phyloP scores from a whole-genome alignment of 1,140 invertebrate species.

The Drosophila simulans region DNA sequence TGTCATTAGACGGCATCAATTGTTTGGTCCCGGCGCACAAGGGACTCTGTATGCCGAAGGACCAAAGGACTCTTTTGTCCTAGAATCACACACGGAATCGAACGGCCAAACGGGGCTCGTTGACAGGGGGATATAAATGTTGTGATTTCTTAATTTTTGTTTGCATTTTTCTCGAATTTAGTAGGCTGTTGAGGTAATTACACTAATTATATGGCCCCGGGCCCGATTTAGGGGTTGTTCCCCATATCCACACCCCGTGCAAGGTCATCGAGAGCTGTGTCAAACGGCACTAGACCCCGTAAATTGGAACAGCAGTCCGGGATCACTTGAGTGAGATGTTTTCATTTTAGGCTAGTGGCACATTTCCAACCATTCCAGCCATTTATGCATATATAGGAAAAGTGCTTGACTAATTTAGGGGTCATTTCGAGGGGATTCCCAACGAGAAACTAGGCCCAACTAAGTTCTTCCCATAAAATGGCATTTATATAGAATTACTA shows the following conservation, averaged over 20 bases:
- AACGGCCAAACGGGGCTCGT: constrained; percentile 35
- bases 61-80: constrained; percentile 27
- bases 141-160: constrained; percentile 84
- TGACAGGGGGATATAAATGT: constrained; percentile 83
- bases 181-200: constrained; percentile 83
- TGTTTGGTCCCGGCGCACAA: constrained; percentile 45
- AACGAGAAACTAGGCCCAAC: not conserved
- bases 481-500: not conserved
- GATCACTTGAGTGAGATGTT: constrained; percentile 26
- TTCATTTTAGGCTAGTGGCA: constrained; percentile 19
- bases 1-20: constrained; percentile 77
- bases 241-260: constrained; percentile 2
- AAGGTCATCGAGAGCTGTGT: constrained; percentile 61
- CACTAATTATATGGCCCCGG: constrained; percentile 75
- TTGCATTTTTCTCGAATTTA: constrained; percentile 83
- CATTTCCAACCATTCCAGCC: constrained; percentile 1
- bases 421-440: not conserved
- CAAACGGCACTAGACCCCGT: constrained; percentile 48
- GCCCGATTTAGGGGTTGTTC: constrained; percentile 57
- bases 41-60: not conserved
- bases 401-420: not conserved
- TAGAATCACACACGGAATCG: not conserved
- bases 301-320: not conserved
- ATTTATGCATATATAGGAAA: not conserved
- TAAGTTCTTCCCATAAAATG: not conserved